Evolutionary conservation across 2,113 vertebrate genomes (phyloP).

Genomic region (Notechis scutatus): DNA sequence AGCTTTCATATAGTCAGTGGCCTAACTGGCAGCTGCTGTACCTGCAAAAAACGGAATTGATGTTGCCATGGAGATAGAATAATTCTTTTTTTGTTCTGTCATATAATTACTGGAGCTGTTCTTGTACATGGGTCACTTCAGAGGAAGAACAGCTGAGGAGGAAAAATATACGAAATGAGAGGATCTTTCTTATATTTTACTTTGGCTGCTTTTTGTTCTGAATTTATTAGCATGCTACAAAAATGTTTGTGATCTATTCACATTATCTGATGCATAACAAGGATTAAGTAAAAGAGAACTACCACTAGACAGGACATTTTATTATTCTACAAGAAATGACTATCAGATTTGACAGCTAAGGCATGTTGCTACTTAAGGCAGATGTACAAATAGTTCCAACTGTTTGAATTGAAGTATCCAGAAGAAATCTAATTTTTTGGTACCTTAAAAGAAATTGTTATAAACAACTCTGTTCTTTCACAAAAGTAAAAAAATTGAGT

Average conservation of each 20-base stretch:
- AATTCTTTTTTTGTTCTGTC: slow-evolving; percentile 49
- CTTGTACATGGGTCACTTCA: slow-evolving; percentile 38
- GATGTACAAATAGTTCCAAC: not conserved
- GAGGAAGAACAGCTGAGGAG: slow-evolving; percentile 3
- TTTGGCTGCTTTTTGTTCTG: not conserved
- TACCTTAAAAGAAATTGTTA: not conserved
- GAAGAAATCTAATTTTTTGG: not conserved
- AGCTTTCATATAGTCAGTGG: slow-evolving; percentile 71
- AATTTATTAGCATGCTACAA: slow-evolving; percentile 1
- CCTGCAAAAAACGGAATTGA: slow-evolving; percentile 83
- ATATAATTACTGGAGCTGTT: slow-evolving; percentile 56
- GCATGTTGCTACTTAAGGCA: not conserved
- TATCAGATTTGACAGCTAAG: not conserved
- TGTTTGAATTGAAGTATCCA: not conserved
- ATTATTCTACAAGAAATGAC: not conserved
- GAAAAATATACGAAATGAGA: not conserved
- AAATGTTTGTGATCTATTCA: not conserved
- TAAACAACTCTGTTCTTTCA: not conserved
- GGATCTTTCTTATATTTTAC: not conserved
- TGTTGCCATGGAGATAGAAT: slow-evolving; percentile 81
- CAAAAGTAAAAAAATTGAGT: not conserved
- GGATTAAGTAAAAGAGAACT: not conserved
- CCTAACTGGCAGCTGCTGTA: slow-evolving; percentile 74
- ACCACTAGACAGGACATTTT: not conserved
- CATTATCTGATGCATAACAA: not conserved